Evolutionary conservation across 2,888 invertebrate species (phyloP).

Genomic region (Reticulitermes lucifugus): DNA sequence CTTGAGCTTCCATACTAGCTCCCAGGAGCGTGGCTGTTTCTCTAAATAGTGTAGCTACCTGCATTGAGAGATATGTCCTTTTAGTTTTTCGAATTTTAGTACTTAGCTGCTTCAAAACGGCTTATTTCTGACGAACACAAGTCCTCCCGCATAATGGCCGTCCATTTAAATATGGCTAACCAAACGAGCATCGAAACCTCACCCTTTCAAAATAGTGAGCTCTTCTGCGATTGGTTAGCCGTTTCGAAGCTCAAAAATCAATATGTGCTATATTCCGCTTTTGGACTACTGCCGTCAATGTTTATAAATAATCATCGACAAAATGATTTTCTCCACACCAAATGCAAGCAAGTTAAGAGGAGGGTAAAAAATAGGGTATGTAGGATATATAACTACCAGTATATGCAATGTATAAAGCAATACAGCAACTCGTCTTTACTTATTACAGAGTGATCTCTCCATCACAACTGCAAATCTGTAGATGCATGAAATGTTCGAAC

Average conservation of each 20-base stretch:
- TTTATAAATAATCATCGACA: not conserved
- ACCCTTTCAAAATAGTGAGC: constrained; percentile 67
- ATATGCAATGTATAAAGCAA: not conserved
- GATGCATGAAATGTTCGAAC: not conserved
- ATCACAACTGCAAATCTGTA: not conserved
- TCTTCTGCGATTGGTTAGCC: constrained; percentile 59
- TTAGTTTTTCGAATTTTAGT: constrained; percentile 29
- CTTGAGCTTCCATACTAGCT: constrained; percentile 68
- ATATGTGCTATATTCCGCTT: constrained; percentile 60
- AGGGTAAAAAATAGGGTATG: not conserved
- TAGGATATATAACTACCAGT: not conserved
- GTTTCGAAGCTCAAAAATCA: constrained; percentile 74
- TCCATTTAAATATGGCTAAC: constrained; percentile 57
- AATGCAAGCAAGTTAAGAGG: too few relatives aligned
- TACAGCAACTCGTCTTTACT: not conserved
- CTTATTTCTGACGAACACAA: constrained; percentile 52
- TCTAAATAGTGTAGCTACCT: constrained; percentile 76
- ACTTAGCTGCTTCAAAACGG: constrained; percentile 53
- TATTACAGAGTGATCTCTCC: not conserved
- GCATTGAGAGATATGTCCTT: constrained; percentile 63
- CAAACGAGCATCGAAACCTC: constrained; percentile 64
- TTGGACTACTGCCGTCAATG: constrained; percentile 16
- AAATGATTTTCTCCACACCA: not conserved
- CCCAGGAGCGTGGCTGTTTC: constrained; percentile 76
- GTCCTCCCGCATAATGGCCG: constrained; percentile 55